These are phyloP conservation scores for Bradypodion pumilum DNA, from an alignment of 2,797 vertebrate genomes.

Conservation along the genomic window DNA sequence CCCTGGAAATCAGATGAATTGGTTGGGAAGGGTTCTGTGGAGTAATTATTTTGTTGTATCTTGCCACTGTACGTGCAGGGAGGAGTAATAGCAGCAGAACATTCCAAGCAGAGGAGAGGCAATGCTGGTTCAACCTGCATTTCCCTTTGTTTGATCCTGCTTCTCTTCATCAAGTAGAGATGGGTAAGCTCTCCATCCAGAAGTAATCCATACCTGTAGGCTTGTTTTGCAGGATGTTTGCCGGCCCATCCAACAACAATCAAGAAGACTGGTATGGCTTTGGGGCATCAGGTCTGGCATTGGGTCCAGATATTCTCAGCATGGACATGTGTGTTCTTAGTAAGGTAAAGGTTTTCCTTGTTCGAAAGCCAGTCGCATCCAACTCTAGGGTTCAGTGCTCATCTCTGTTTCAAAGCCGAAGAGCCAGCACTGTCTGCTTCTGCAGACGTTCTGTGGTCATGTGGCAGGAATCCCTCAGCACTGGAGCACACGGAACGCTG, in stretches of 20 bases:
- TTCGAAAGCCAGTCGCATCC: too few relatives aligned
- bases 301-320: neutral
- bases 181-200: neutral
- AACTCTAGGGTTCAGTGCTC: too few relatives aligned
- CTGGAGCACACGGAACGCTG: too few relatives aligned
- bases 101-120: slow-evolving; percentile 4
- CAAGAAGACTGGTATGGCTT: neutral
- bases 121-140: slow-evolving; percentile 4
- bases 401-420: too few relatives aligned
- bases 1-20: neutral
- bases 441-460: too few relatives aligned
- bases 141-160: neutral
- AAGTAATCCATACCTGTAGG: neutral
- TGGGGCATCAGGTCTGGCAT: too few relatives aligned
- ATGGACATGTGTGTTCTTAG: neutral
- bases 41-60: neutral
- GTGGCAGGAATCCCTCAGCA: too few relatives aligned
- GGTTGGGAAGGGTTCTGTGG: neutral
- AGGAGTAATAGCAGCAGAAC: neutral
- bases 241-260: neutral
- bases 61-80: neutral
- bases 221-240: neutral
- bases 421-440: too few relatives aligned
- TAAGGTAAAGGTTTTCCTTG: too few relatives aligned
- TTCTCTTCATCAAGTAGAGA: neutral